Percentiles rank a stretch among this genome's conserved stretches.
phyloP scores from a whole-genome alignment of 2,113 vertebrate species.

The Scomber scombrus region DNA sequence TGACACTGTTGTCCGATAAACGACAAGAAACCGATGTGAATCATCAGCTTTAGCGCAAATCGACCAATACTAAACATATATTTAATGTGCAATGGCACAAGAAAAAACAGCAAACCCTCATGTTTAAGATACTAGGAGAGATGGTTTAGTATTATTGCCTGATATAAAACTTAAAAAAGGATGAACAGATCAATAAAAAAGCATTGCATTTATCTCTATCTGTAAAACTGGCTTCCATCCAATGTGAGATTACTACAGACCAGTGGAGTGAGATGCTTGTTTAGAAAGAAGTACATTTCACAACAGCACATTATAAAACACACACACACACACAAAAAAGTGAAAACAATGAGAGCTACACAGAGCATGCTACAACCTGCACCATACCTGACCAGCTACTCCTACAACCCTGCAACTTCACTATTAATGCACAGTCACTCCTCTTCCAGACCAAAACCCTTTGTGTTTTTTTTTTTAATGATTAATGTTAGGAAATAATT shows the following conservation, averaged over 20 bases:
- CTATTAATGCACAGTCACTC: fast-evolving
- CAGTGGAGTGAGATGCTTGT: not conserved
- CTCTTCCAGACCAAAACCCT: too few relatives aligned
- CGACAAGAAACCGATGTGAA: too few relatives aligned
- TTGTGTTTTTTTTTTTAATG: too few relatives aligned
- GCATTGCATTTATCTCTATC: not conserved
- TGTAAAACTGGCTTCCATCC: not conserved
- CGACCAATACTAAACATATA: too few relatives aligned
- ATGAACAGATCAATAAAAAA: not conserved
- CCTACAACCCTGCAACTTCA: fast-evolving
- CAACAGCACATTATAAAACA: not conserved
- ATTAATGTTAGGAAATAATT: fast-evolving
- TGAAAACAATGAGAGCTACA: not conserved
- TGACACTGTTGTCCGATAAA: too few relatives aligned
- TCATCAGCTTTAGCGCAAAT: too few relatives aligned
- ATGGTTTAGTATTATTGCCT: too few relatives aligned
- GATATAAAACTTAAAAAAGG: not conserved
- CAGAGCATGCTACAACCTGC: slow-evolving; percentile 33
- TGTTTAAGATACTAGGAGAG: too few relatives aligned
- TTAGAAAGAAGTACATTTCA: not conserved
- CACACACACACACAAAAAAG: not conserved
- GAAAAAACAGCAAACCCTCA: not conserved
- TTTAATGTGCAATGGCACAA: too few relatives aligned
- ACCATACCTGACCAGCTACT: not conserved
- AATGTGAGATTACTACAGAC: not conserved